Base-by-base conservation (phyloP, 2,797 vertebrate genomes). In the Sebastes iracundus region DNA sequence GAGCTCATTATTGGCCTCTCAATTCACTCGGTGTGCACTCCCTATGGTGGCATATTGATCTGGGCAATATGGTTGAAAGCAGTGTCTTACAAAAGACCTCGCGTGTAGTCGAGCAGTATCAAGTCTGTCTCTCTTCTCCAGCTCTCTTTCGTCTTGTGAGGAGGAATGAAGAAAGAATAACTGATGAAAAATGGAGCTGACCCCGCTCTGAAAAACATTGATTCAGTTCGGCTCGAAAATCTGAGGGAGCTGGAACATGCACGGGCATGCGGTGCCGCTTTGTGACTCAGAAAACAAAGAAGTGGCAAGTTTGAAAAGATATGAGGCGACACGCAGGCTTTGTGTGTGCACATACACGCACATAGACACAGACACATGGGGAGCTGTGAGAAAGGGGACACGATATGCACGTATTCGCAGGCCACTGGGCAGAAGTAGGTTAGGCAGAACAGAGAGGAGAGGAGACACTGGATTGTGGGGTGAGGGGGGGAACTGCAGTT, bases 11-110 rank as follows among this genome's bases (percentile, higher is more conserved):
- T 88, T 84, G 83, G 88, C 87, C 82, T 88, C 91, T 92, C 82
- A 83, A 92, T 93, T 94, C 88, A 85, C 89, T 90, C 87, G 62
- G 79, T 27, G 53, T 46, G 42, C 83, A 62, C 87, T 87, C 92
- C 83, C 84, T 83, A 85, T 77, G 87, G 85, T 77, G 81, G 84
- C 84, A 80, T 91, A 94, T 94, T 93, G 93, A 95, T 94, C 91
- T 74, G 28, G 79, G 68, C 83, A 80, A 86, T 90, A 87, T 59
- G 68, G 87, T 78, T 85, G 79, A 89, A 90, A 91, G 81, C 90
- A 71, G 63, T 68, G 91, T 88, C 85, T 88, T 85, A 86, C 88
- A 91, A 91, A 93, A 82, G 77, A 90, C 83, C 80, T 69, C 35
- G n/a, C 62, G 75, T 68, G 38, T 35, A 75, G 82, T 66, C 52